A percentile compares a stretch with the other conserved stretches of the same genome.
Conservation (phyloP, 2,113 vertebrate species). For the Dinomys branickii region DNA sequence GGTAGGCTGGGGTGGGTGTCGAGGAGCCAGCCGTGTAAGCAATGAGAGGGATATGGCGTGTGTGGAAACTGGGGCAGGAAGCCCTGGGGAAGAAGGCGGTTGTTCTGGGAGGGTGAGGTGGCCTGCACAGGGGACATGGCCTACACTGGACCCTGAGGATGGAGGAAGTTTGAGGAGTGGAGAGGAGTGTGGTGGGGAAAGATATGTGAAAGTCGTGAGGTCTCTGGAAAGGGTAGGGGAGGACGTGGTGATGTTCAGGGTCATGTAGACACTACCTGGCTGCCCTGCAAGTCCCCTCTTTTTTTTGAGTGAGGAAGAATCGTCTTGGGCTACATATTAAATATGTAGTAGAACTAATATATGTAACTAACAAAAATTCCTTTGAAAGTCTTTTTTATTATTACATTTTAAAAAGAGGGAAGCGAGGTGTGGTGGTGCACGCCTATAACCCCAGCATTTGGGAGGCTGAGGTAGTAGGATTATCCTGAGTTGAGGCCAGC, state of each 20-base stretch:
- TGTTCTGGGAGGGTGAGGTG: neutral
- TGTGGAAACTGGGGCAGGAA: neutral
- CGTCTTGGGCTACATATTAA: neutral
- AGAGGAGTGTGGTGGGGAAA: neutral
- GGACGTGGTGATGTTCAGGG: neutral
- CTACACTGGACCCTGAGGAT: neutral
- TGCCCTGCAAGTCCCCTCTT: neutral
- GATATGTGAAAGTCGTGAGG: neutral
- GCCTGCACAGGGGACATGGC: neutral
- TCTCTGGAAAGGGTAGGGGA: neutral
- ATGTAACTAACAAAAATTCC: neutral
- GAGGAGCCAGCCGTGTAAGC: conserved; percentile 62
- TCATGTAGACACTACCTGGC: neutral
- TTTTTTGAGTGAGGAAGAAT: neutral
- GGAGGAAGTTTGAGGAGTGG: neutral
- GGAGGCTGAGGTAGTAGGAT: neutral
- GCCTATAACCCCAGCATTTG: neutral
- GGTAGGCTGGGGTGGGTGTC: conserved; percentile 54
- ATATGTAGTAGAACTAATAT: neutral
- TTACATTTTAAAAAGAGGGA: neutral
- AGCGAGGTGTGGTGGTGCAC: neutral
- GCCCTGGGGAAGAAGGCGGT: neutral
- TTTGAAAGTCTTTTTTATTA: neutral
- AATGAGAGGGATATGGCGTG: conserved; percentile 34
- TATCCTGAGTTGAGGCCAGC: neutral